Conservation (phyloP, 23 tunicate genomes). For the Corella eumyota region DNA sequence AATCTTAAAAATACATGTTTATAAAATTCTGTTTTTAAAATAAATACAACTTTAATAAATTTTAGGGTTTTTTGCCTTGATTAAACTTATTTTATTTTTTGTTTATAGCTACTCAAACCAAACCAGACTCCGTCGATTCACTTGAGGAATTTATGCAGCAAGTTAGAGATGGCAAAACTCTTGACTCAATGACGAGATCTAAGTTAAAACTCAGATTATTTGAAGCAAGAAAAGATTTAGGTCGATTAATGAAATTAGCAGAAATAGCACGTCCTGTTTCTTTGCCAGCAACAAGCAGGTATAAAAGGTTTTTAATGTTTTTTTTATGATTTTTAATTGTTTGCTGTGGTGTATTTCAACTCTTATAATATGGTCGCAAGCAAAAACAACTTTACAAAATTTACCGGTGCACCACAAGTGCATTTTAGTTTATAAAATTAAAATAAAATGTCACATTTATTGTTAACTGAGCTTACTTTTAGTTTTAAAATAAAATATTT, state of each 20-base stretch:
- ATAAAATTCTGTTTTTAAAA: not conserved
- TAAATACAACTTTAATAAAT: no score
- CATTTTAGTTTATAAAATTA: no score
- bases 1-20: not conserved
- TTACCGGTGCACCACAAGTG: no score
- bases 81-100: not conserved
- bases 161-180: constrained; percentile 67
- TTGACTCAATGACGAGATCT: constrained; percentile 74
- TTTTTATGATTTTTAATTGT: no score
- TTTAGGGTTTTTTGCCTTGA: no score
- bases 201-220: constrained; percentile 61
- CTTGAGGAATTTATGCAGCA: constrained; percentile 86
- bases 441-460: no score
- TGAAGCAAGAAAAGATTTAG: constrained; percentile 39
- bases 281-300: constrained; percentile 55
- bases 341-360: no score
- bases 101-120: constrained; percentile 26
- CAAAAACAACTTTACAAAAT: no score
- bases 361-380: no score
- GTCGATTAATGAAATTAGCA: constrained; percentile 42
- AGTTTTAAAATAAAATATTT: no score
- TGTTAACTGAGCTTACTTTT: no score
- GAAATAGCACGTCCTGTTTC: constrained; percentile 54
- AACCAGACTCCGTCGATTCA: constrained; percentile 45
- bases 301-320: no score